Evolutionary conservation across 2,797 vertebrate species (phyloP), one percentile per base, ranked within the genome.

Genomic region (Sebastes taczanowskii): DNA sequence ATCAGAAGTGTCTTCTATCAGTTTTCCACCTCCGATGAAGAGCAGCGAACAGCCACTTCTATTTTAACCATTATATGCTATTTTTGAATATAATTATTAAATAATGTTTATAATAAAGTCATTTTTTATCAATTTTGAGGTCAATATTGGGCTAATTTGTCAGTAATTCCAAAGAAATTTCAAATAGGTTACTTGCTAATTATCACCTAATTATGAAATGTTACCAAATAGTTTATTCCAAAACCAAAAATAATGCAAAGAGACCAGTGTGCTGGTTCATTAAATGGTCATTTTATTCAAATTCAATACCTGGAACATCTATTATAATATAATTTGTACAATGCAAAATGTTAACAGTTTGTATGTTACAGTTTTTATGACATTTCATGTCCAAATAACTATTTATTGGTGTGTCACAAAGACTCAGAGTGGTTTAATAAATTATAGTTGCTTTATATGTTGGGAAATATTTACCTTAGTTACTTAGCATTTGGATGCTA

Each of bases 321-420:
- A 46, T 46, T 46, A 46, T 18, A 46, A 46, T 46, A 46, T 46
- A 0, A 42, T 42, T 42, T 42, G 0, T 0, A 46, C 42, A 46
- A 78, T 59, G 59, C 63, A 81, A 87, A 72, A 79, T 79, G 53
- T 80, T 74, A 70, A 67, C 70, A 59, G 52, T 61, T 82, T 82
- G 58, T 89, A n/a, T 79, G 53, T 83, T 76, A 16, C n/a, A 23
- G 34, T 88, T 81, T 70, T 74, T 64, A 63, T 65, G 30, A 63
- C 58, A 75, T 82, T 77, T 83, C 61, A 71, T 79, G 60, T 75
- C 80, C 66, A 78, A 73, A 81, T 87, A 46, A 77, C 69, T 92
- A 87, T 94, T 95, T 92, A 90, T 91, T 88, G 29, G 32, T 77
- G 77, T 23, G 11, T 75, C 64, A 71, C 63, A 84, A 73, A 81